Base-by-base conservation (phyloP, 1,140 invertebrate genomes). In the Lithobius niger region DNA sequence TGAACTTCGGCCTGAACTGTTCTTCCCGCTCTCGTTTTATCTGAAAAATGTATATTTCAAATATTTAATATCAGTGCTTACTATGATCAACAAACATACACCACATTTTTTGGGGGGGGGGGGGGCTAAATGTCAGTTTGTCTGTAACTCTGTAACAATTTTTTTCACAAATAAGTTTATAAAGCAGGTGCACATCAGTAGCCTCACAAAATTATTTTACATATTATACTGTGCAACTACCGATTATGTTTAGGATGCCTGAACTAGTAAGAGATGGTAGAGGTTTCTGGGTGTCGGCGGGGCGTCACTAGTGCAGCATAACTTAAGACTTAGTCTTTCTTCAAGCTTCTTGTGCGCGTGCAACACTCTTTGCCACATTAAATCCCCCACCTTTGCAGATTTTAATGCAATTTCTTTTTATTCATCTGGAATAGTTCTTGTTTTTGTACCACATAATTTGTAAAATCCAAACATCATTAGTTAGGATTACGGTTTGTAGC, bases 1-100 rank as follows among this genome's bases (percentile, higher is more conserved):
- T 60, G 42, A 73, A 59, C 36, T 67, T 82, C 2, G 88, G 88
- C 66, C 81, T 82, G 67, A 91, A 88, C 65, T 85, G 78, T 64
- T 87, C 85, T 65, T 93, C 88, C 27, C 82, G 75, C 66, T 86
- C 83, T 59, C 79, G 77, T 59, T 72, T 68, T 59, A 71, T 66
- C 69, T 69, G 54, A 4, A 3, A n/a, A 52, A 50, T 31, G 43
- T 52, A 44, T 57, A 22, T 36, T 27, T 52, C 58, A 59, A 59
- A 3, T 18, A 21, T 42, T 18, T 52, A 54, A 54, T 1, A 54
- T 21, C 18, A 25, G 26, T 1, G 21, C 1, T 18, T 31, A 3
- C 22, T 18, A 21, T 3, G 16, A 16, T 54, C 3, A 28, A 52
- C n/a, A 36, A 36, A 36, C n/a, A 36, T 36, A n/a, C n/a, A n/a